Base-by-base conservation (phyloP, 2,888 invertebrate genomes). In the Orthonevra nobilis region DNA sequence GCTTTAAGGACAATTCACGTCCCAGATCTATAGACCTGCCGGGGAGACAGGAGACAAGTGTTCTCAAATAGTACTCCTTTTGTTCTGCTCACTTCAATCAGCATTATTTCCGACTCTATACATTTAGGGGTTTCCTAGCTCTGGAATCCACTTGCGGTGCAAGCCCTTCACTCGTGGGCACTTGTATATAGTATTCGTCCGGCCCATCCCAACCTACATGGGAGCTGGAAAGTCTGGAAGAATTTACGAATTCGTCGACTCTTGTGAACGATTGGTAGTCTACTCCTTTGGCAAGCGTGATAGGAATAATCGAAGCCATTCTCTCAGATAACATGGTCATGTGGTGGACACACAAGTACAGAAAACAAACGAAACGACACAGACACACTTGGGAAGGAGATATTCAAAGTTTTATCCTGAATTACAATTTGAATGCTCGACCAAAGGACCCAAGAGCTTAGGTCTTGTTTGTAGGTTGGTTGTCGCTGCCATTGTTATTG, bases 331-430 rank as follows among this genome's bases (percentile, higher is more conserved):
- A 46, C 30, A 32, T 23, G 68, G 17, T n/a, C n/a, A n/a, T n/a
- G n/a, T 32, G 54, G 44, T 61, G 56, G 69, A 69, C 68, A 32
- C 23, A 42, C 42, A 23, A 23, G 42, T 36, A 72, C 40, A 52
- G 61, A 64, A 73, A 52, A 48, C 56, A 61, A 56, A 44, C 10
- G 64, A 61, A 70, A 63, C 60, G 79, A 61, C 70, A 79, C 74
- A 77, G 81, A 82, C 68, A 79, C 69, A 81, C 63, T 42, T 66
- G 61, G 73, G 79, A 73, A 72, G 63, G 68, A 82, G 81, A 79
- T 82, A 82, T 82, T 81, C 81, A 82, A 82, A 81, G 81, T 82
- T 81, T 82, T 81, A 81, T 81, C 82, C 81, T 81, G 82, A 82
- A 82, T 82, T 82, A 81, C 82, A 82, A 82, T 82, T 82, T 81